Base-by-base conservation (phyloP, 2,888 invertebrate genomes). In the Poecilus cupreus region DNA sequence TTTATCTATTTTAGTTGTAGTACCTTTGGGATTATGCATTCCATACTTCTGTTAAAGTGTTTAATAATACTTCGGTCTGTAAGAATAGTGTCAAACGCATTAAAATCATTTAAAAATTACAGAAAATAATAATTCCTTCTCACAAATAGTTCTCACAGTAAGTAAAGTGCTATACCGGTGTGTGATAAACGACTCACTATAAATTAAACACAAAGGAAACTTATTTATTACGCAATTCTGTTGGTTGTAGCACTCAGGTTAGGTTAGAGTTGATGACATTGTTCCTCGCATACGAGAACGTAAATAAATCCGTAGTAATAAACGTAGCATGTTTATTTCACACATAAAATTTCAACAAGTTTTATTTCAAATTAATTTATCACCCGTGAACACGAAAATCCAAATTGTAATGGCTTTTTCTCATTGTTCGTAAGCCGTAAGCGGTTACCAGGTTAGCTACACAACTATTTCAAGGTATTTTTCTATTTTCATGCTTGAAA, bases 281-380 rank as follows among this genome's bases (percentile, higher is more conserved):
- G 60, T 60, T 26, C 26, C 54, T 22, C 13, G 22, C 11, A 22
- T 54, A 20, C 43, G n/a, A 46, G 46, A 49, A 72, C 72, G 43
- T 68, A 68, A 68, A 68, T 68, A 68, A 68, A 68, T 32, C 22
- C 24, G 26, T 68, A 68, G 20, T 37, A 37, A 68, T 68, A 68
- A 68, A 68, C 20, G 68, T 68, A 37, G 76, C 64, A 46, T 78
- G 78, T 78, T 39, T 64, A 78, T 78, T 78, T 64, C 64, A 46
- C 78, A 60, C 26, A 78, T 64, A 64, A 79, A 70, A 51, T 70
- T 70, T 79, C 79, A 79, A 79, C 79, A 79, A 79, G 68, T 79
- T 79, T 79, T 64, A 39, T 79, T 70, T 79, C 13, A 51, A 37
- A 79, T 70, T 68, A 79, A 79, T 79, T 79, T 79, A 79, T 79